Base-by-base conservation (phyloP, 1,140 invertebrate species). In the Drosophila pseudoobscura region DNA sequence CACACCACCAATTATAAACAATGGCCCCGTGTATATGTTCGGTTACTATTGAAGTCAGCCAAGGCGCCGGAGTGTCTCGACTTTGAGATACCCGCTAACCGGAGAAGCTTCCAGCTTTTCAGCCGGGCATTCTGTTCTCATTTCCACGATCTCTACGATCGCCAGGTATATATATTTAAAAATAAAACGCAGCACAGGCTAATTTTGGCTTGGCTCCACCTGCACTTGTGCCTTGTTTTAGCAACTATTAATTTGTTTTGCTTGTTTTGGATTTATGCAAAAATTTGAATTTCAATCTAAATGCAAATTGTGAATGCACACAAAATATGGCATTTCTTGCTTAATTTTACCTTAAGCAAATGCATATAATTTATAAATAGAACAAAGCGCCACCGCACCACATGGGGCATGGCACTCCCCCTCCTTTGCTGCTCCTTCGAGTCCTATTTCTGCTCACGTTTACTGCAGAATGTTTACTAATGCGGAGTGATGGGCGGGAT, bases 1-100 rank as follows among this genome's bases (percentile, higher is more conserved):
- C 78, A 78, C 82, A 80, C 83, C 78, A 83, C 83, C 82, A 85
- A 85, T 85, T 85, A 85, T 87, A 85, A 87, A 88, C 69, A 87
- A 85, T 87, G 66, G 49, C 55, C 41, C 41, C 44, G 39, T 49
- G 22, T 57, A 31, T 84, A 84, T 80, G 83, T 84, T 87, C 88
- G 88, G 75, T 70, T 59, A 65, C 66, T 82, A 78, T 82, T 78
- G 53, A 87, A 88, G 88, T 88, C 24, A 26, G 24, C 0, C 4
- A 26, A 26, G 5, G 1, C 5, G 35, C 5, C 11, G 82, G 75
- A 88, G 80, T 43, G 66, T 43, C 43, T 39, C 29, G 20, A 26
- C 17, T 35, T 44, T 6, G 20, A 11, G 17, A 39, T 39, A 39
- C 52, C 22, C 17, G 11, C 17, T 22, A 11, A 13, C 60, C 65